Evolutionary conservation across 2,888 invertebrate genomes (phyloP), one percentile per base, ranked within the genome.

Genomic region (Atrina japonica): DNA sequence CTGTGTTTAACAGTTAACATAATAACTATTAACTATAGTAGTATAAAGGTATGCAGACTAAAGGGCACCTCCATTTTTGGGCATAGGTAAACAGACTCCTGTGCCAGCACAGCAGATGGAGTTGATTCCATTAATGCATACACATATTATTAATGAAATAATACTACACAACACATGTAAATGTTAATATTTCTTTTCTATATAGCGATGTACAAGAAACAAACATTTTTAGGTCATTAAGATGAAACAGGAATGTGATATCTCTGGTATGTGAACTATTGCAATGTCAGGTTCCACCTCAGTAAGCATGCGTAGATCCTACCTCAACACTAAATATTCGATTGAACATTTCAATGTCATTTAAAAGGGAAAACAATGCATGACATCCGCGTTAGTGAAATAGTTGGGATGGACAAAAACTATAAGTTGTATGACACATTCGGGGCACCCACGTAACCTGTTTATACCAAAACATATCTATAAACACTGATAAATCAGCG

Each of bases 61-160:
- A 60, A 29, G 50, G 63, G 41, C 30, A 70, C 73, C 71, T 77
- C 82, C 84, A 80, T 83, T 81, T 83, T 84, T 84, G 82, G 84
- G 78, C 81, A 83, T 81, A 69, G 65, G 71, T 27, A 25, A 45
- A 27, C 49, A 49, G 45, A 47, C 47, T 60, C 30, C 49, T 60
- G 49, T 47, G 60, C 49, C 60, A 35, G 11, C 35, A 35, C 35
- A 35, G 35, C 35, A 35, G 6, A 35, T 35, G 35, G 35, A 35
- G 35, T 35, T 35, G 35, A 35, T 35, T 35, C 35, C n/a, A 35
- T 7, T 35, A 35, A 7, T 35, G 11, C 35, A n/a, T n/a, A 35
- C 35, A 35, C 35, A 35, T 35, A 35, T 35, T 11, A 35, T 35
- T 35, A 35, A 35, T 35, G 35, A 35, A 35, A 35, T 11, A 35